These are phyloP conservation scores for Chelonus insularis DNA, from an alignment of 1,140 invertebrate species.

Conservation along the genomic window DNA sequence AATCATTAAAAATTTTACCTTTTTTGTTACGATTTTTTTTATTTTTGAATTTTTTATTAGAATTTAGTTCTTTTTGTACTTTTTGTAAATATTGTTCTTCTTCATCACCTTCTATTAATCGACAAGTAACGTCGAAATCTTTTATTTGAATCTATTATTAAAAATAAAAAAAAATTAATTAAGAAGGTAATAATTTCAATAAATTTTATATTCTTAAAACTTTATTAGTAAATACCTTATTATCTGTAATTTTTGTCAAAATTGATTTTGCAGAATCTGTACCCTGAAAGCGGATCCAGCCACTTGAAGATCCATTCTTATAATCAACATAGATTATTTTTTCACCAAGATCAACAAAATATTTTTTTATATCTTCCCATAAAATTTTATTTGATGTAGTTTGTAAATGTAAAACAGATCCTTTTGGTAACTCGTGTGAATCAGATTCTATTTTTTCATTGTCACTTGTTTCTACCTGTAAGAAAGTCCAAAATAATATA, in stretches of 20 bases:
- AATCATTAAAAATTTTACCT: constrained; percentile 36
- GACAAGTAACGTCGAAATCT: constrained; percentile 64
- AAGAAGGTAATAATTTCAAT: neutral
- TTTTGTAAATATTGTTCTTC: constrained; percentile 69
- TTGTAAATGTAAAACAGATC: constrained; percentile 70
- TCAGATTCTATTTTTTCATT: constrained; percentile 43
- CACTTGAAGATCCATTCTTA: constrained; percentile 71
- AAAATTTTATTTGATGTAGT: constrained; percentile 66
- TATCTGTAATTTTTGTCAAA: constrained; percentile 67
- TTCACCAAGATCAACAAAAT: constrained; percentile 65
- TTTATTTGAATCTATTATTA: constrained; percentile 58
- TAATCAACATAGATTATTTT: constrained; percentile 77
- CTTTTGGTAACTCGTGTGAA: constrained; percentile 64
- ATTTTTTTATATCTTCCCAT: constrained; percentile 73
- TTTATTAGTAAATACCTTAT: constrained; percentile 52
- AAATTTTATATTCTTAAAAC: neutral
- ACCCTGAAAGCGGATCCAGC: constrained; percentile 70
- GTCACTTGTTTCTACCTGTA: constrained; percentile 39
- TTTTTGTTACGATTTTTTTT: constrained; percentile 39
- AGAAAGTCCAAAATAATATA: constrained; percentile 22
- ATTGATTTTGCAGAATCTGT: constrained; percentile 70
- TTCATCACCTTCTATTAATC: constrained; percentile 70
- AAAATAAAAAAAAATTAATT: constrained; percentile 25
- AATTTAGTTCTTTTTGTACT: constrained; percentile 65
- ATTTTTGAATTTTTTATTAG: constrained; percentile 58